Conservation (phyloP, 2,888 invertebrate species). For the Amiota mariae region DNA sequence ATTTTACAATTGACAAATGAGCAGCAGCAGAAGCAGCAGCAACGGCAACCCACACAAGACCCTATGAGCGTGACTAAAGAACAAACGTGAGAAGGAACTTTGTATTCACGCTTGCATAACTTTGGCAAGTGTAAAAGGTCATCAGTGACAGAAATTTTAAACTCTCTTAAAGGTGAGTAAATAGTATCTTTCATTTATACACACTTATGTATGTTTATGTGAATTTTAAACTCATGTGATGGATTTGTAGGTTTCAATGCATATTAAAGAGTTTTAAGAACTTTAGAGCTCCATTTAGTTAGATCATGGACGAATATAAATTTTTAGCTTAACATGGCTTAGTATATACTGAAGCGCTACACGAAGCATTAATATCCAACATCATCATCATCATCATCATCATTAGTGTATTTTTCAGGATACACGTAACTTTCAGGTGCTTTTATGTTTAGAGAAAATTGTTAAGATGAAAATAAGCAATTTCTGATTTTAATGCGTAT, state of each 20-base stretch:
- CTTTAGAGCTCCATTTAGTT: neutral
- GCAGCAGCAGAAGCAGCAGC: neutral
- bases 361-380: constrained; percentile 60
- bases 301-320: neutral
- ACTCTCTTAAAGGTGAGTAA: neutral
- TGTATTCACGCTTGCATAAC: neutral
- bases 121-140: constrained; percentile 1
- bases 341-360: neutral
- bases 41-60: neutral
- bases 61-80: neutral
- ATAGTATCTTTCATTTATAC: neutral
- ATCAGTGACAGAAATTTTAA: neutral
- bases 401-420: constrained; percentile 66
- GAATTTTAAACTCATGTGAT: no score
- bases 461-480: no score
- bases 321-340: neutral
- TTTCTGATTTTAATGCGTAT: no score
- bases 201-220: no score
- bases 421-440: constrained; percentile 54
- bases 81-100: neutral
- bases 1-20: neutral
- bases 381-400: constrained; percentile 31
- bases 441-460: no score
- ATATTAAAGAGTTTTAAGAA: neutral
- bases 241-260: neutral